Percentiles rank a stretch among this genome's conserved stretches.
Evolutionary conservation across 2,113 vertebrate genomes (phyloP).

Genomic region (Pangasianodon gigas): DNA sequence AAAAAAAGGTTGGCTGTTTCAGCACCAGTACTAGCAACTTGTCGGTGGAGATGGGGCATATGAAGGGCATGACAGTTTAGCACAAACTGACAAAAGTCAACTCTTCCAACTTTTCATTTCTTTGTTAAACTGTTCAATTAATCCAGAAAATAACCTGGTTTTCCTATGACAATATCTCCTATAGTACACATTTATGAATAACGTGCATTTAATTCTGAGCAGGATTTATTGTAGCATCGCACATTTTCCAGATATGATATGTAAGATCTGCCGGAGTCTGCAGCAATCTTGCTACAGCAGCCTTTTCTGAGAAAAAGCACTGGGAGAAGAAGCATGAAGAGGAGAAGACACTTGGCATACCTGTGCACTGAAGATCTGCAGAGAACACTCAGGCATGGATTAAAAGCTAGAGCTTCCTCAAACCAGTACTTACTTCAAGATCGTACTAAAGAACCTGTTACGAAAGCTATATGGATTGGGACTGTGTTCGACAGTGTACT

Average conservation of each 20-base stretch:
- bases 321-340: slow-evolving; percentile 67
- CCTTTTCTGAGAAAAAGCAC: slow-evolving; percentile 46
- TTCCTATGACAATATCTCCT: background rate
- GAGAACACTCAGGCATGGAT: slow-evolving; percentile 5
- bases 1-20: background rate
- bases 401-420: background rate
- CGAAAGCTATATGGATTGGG: background rate
- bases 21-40: background rate
- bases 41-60: too few relatives aligned
- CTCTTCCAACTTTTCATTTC: background rate
- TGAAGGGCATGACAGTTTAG: background rate
- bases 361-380: slow-evolving; percentile 72
- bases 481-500: background rate
- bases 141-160: background rate
- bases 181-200: background rate
- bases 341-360: slow-evolving; percentile 69
- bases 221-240: background rate
- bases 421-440: background rate
- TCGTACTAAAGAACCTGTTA: background rate
- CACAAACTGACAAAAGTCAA: background rate
- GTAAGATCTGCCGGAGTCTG: slow-evolving; percentile 2
- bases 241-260: background rate
- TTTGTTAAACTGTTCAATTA: background rate
- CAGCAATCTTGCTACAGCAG: slow-evolving; percentile 54
- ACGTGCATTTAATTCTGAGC: background rate